Evolutionary conservation across 2,113 vertebrate species (phyloP), one percentile per base, ranked within the genome.

Genomic region (Phrynocephalus versicolor): DNA sequence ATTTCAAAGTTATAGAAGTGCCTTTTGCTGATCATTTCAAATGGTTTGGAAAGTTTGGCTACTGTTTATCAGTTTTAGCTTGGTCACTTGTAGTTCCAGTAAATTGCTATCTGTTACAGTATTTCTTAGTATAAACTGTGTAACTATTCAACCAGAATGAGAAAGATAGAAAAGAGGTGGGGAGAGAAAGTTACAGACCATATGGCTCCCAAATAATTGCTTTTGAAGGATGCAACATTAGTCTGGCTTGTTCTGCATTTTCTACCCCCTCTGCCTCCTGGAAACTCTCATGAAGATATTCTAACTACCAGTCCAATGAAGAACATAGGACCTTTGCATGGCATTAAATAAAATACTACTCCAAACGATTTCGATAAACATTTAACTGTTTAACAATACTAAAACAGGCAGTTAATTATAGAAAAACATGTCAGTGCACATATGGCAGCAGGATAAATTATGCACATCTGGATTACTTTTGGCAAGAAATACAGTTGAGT

Each of bases 401-500:
- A 92, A 96, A 90, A 86, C 96, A 97, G 97, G 97, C 96, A 95
- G 95, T 95, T 95, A 96, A 97, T 96, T 96, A 94, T 80, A 96
- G 96, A 94, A 94, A 96, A 96, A 96, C 97, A 96, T 96, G 97
- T 97, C 94, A 93, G 95, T 90, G 94, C 96, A 95, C 96, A 97
- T 95, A 96, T 94, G 94, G 95, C 94, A 96, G 96, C 96, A 94
- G 79, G 96, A 96, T 96, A 97, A 97, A 97, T 95, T 94, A 93
- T 94, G 94, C 93, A 93, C 97, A 97, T 98, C 96, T 98, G 97
- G 96, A 97, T 96, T 95, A 96, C 95, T 97, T 94, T 93, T 96
- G 96, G 95, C 96, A 97, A 95, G 90, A 95, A 94, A 96, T 91
- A 94, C 90, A 94, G 94, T 94, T 96, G 96, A 95, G 91, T 93